Percentiles rank a stretch among this genome's conserved stretches.
These are phyloP conservation scores for Phortica okadai DNA, from an alignment of 2,888 invertebrate species.

Conservation along the genomic window DNA sequence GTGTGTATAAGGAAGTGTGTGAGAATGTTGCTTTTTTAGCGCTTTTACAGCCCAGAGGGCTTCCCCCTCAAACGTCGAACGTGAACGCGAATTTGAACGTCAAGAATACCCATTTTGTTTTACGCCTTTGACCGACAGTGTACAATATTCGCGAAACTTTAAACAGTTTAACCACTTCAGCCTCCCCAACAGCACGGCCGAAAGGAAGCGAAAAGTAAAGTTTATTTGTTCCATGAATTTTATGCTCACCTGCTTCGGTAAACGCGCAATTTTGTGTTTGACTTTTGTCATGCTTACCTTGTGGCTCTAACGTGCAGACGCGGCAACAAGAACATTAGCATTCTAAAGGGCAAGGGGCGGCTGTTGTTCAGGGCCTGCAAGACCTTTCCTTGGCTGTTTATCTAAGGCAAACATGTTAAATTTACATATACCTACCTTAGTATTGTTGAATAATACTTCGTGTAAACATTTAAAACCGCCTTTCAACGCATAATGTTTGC, in stretches of 20 bases:
- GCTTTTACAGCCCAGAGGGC: no score
- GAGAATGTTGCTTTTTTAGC: no score
- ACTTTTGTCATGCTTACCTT: neutral
- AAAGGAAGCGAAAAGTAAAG: neutral
- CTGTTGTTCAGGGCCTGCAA: neutral
- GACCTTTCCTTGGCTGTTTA: neutral
- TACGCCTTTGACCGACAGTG: no score
- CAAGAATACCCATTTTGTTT: no score
- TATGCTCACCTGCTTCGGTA: constrained; percentile 11
- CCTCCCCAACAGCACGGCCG: no score
- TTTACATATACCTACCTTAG: neutral
- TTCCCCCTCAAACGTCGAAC: no score
- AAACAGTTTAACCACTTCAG: no score
- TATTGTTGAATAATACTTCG: neutral
- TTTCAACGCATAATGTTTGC: constrained; percentile 6
- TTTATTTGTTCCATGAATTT: constrained; percentile 23
- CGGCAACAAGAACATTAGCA: neutral
- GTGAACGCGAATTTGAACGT: no score
- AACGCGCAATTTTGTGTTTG: constrained; percentile 15
- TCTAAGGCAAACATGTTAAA: constrained; percentile 11
- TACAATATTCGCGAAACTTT: no score
- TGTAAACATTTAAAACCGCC: constrained; percentile 27
- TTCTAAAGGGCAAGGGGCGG: neutral
- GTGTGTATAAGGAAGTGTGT: no score
- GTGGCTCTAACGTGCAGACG: neutral